Base-by-base conservation (phyloP, 2,888 invertebrate species). In the Ophraella communa region DNA sequence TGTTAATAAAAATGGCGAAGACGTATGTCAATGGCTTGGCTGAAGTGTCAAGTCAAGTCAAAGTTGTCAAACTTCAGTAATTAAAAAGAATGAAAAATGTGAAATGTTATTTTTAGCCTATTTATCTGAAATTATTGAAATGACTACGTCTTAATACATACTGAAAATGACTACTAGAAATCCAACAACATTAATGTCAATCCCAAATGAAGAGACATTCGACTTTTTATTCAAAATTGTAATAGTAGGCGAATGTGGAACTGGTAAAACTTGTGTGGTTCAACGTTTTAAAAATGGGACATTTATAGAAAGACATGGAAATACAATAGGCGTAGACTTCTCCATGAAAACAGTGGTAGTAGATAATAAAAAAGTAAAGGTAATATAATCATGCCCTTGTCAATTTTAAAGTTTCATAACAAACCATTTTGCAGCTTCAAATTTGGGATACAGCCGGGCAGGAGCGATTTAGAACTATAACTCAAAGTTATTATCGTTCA, bases 371-470 rank as follows among this genome's bases (percentile, higher is more conserved):
- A 91, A 92, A 85, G 93, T 97, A 74, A 98, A 98, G 91, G 96
- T 96, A 84, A 64, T 33, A 18, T 45, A 11, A 23, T 17, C 18
- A 35, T 21, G 21, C 11, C 4, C 17, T 44, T 3, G n/a, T 14
- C 14, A 24, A 27, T 44, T 35, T 21, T 21, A 27, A 21, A 20
- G 2, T 11, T n/a, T n/a, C 7, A 14, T 61, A 23, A 52, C 20
- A 20, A 24, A 30, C 27, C 17, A 39, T 42, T 27, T 60, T 83
- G 71, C 81, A 94, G 94, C 85, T 94, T 67, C 96, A 96, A 87
- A 96, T 97, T 79, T 96, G 96, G 96, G 96, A 97, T 83, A 97
- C 96, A 8, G 96, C 97, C 59, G 97, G 97, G 0, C 97, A 97
- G 79, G 97, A 98, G 82, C 86, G 97, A 68, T 97, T 98, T 83